Evolutionary conservation across 1,140 invertebrate genomes (phyloP), one percentile per base, ranked within the genome.

Genomic region (Drosophila bifasciata): DNA sequence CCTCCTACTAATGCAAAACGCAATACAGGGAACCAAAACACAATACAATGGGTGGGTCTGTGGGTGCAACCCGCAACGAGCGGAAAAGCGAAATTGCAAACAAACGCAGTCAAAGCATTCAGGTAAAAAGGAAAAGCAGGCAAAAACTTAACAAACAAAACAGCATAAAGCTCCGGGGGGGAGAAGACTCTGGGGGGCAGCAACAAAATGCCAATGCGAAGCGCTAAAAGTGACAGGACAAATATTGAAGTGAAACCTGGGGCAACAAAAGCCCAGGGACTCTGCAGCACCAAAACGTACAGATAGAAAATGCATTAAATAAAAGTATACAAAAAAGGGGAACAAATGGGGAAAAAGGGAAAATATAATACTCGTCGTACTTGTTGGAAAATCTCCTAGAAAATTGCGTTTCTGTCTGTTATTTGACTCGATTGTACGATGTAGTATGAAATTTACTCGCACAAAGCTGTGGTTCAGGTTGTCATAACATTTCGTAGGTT

Each of bases 71-170:
- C 40, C 23, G 25, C 60, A 56, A 17, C 61, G 48, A 11, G 32
- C 2, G 9, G n/a, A n/a, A 46, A 40, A 46, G 73, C 36, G 44
- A 63, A 76, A 80, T 39, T 58, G 67, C 53, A 50, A 66, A 60
- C 64, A 71, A 84, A 79, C 75, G 76, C 80, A 79, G 32, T 63
- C 64, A 84, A 66, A 70, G 71, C 62, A 57, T 55, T 45, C 16
- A 59, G 59, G 36, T 71, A 43, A 23, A 48, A 52, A 44, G 11
- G 46, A 48, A 45, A 41, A 16, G 39, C 49, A 48, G 53, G n/a
- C n/a, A n/a, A 64, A 60, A 59, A 72, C 51, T 56, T 28, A 49
- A 44, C 50, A 68, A 51, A 61, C 40, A 50, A 50, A 25, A 11
- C 9, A 36, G 9, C 32, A 11, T 36, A 11, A 11, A 11, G 3